These are phyloP conservation scores for Gari tellinella DNA, from an alignment of 2,888 invertebrate genomes.

Conservation along the genomic window DNA sequence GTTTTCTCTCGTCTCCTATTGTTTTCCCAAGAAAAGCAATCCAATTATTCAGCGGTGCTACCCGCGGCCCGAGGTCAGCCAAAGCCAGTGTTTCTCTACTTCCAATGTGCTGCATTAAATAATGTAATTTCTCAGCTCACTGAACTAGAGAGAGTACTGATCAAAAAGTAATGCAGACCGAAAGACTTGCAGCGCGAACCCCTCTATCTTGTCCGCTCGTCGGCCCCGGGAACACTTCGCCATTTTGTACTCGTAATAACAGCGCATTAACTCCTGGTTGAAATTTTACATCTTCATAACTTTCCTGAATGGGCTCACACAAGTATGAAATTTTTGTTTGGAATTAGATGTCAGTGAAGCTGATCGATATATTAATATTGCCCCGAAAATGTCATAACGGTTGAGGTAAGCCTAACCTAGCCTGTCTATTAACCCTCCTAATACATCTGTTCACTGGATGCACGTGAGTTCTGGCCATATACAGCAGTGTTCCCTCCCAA, in stretches of 20 bases:
- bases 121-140: conserved; percentile 63
- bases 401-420: conserved; percentile 36
- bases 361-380: conserved; percentile 50
- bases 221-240: conserved; percentile 14
- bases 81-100: conserved; percentile 32
- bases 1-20: conserved; percentile 33
- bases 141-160: conserved; percentile 49
- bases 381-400: conserved; percentile 45
- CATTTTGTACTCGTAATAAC: conserved; percentile 60
- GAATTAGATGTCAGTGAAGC: conserved; percentile 39
- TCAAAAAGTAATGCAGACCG: conserved; percentile 56
- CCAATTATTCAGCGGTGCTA: conserved; percentile 39
- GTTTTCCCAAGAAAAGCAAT: conserved; percentile 52
- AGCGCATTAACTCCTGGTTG: conserved; percentile 52
- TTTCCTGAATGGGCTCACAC: conserved; percentile 58
- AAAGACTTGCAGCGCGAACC: conserved; percentile 29
- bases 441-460: too few relatives aligned
- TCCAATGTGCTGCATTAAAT: conserved; percentile 57
- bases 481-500: too few relatives aligned
- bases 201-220: conserved; percentile 26
- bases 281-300: conserved; percentile 53
- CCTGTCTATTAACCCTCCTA: conserved; percentile 23
- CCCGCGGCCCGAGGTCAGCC: conserved; percentile 45
- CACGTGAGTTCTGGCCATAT: too few relatives aligned
- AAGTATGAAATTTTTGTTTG: conserved; percentile 65